Conservation (phyloP, 2,113 vertebrate genomes). For the Saguinus midas region DNA sequence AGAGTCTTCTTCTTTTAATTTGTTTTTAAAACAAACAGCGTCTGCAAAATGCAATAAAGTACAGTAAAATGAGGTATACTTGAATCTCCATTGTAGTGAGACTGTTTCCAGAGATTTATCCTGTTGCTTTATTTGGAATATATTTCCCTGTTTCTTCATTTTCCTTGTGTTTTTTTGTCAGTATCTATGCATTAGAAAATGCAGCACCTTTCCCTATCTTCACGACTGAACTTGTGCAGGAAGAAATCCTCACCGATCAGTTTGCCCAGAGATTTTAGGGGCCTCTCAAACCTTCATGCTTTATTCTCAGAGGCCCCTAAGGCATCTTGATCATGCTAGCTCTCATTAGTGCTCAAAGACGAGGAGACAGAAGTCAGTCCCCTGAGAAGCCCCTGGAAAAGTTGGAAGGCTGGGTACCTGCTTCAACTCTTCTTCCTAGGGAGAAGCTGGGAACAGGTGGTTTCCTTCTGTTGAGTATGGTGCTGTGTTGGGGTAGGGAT, state of each 20-base stretch:
- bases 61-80: background rate
- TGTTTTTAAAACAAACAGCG: background rate
- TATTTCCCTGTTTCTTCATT: background rate
- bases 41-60: background rate
- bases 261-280: background rate
- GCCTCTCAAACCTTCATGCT: background rate
- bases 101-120: background rate
- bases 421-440: background rate
- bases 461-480: background rate
- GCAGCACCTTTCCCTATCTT: background rate
- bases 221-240: background rate
- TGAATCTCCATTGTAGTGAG: background rate
- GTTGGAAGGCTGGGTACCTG: background rate
- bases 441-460: background rate
- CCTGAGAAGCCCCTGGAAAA: background rate
- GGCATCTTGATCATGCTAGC: background rate
- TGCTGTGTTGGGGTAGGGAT: background rate
- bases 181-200: background rate
- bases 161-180: background rate
- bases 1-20: background rate
- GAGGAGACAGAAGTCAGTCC: background rate
- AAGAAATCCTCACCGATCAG: background rate
- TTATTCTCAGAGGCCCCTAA: background rate
- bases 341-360: background rate
- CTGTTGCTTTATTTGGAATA: background rate